Evolutionary conservation across 2,797 vertebrate genomes (phyloP).

Genomic region (Eptatretus atami): DNA sequence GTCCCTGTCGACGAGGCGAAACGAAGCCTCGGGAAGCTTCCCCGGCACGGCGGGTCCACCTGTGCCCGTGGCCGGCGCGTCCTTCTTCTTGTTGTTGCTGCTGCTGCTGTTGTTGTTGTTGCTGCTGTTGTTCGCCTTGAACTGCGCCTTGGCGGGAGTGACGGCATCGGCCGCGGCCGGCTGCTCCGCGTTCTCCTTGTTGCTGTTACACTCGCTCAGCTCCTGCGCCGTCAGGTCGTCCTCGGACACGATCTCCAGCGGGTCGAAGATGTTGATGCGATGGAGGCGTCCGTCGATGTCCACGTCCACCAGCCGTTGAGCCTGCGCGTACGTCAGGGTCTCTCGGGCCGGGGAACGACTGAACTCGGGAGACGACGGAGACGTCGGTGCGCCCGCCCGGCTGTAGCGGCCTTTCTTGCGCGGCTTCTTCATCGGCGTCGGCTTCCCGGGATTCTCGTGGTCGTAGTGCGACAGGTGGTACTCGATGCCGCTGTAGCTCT

Average conservation of each 20-base stretch:
- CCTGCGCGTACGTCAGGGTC: constrained; percentile 93
- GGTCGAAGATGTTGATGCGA: constrained; percentile 87
- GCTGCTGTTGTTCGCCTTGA: too few relatives aligned
- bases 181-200: constrained; percentile 42
- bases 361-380: constrained; percentile 48
- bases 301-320: constrained; percentile 85
- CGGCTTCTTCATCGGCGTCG: constrained; percentile 53
- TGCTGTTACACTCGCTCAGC: constrained; percentile 22
- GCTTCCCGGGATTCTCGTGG: constrained; percentile 62
- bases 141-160: constrained; percentile 17
- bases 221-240: constrained; percentile 36
- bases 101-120: constrained; percentile 45
- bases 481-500: constrained; percentile 94
- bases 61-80: constrained; percentile 40
- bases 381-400: constrained; percentile 30
- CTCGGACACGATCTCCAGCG: constrained; percentile 77
- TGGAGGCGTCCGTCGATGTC: constrained; percentile 77
- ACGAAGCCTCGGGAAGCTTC: constrained; percentile 80
- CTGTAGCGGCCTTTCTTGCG: constrained; percentile 65
- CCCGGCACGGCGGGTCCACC: constrained; percentile 35
- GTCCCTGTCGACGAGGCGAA: constrained; percentile 74
- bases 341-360: constrained; percentile 66
- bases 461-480: constrained; percentile 96
- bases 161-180: constrained; percentile 16
- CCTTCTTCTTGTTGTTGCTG: constrained; percentile 60